phyloP scores from a whole-genome alignment of 1,140 invertebrate genomes.

The Copidosoma floridanum region DNA sequence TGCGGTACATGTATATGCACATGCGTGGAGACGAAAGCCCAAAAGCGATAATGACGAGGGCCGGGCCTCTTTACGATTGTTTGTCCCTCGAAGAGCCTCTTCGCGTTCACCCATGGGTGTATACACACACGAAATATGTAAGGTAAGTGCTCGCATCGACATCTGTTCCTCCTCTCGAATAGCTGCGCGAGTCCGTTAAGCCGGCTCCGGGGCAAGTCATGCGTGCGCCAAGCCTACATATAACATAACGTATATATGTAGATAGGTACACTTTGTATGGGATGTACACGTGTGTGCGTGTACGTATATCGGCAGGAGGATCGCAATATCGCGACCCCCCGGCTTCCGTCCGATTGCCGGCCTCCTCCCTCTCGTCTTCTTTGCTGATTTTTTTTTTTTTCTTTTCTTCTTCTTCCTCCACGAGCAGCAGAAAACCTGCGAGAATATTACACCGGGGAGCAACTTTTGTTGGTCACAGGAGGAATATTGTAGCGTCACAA shows the following conservation, averaged over 20 bases:
- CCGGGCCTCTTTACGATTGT: too few species aligned
- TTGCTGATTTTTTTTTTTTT: neutral
- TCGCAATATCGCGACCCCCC: conserved; percentile 32
- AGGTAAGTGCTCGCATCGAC: conserved; percentile 55
- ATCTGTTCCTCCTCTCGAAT: conserved; percentile 53
- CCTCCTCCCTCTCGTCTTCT: conserved; percentile 13
- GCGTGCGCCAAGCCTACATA: conserved; percentile 45
- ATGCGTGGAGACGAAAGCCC: neutral
- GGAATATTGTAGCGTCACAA: too few species aligned
- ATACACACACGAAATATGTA: too few species aligned
- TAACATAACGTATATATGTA: too few species aligned
- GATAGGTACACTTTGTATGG: too few species aligned
- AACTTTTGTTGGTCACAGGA: too few species aligned
- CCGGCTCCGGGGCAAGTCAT: conserved; percentile 53
- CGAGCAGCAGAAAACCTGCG: neutral
- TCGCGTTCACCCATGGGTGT: too few species aligned
- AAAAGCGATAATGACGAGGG: conserved; percentile 21
- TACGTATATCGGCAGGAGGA: neutral
- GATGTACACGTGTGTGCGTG: conserved; percentile 50
- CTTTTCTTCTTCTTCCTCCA: neutral
- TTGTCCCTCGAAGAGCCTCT: too few species aligned
- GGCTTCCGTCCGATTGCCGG: conserved; percentile 40
- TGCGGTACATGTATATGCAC: too few species aligned
- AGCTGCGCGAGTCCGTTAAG: conserved; percentile 48
- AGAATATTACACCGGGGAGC: too few species aligned